A percentile compares a stretch with the other conserved stretches of the same genome.
phyloP scores from a whole-genome alignment of 2,888 invertebrate genomes.

The Phoenoteleia sp. region DNA sequence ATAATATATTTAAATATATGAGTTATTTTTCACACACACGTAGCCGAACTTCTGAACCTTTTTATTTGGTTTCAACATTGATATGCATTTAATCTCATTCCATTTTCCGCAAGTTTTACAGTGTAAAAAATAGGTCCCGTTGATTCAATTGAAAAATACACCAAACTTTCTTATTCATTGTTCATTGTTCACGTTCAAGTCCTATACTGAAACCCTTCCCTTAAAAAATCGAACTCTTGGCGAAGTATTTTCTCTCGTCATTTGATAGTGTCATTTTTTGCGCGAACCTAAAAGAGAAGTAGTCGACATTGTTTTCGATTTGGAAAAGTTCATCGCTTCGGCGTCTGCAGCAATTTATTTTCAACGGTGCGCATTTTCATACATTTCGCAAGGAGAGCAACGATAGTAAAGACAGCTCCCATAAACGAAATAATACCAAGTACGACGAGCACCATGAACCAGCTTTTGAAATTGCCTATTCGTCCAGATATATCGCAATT shows the following conservation, averaged over 20 bases:
- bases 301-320: constrained; percentile 15
- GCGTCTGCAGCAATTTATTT: constrained; percentile 81
- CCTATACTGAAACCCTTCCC: not conserved
- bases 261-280: constrained; percentile 47
- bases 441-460: constrained; percentile 82
- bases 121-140: constrained; percentile 59
- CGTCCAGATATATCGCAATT: constrained; percentile 81
- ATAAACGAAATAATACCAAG: constrained; percentile 81
- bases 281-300: constrained; percentile 5
- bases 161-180: constrained; percentile 40
- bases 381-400: constrained; percentile 80
- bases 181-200: constrained; percentile 15
- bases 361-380: constrained; percentile 79
- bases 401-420: constrained; percentile 81
- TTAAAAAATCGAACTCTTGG: constrained; percentile 52
- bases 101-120: not conserved
- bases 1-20: constrained; percentile 11
- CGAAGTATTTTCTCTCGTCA: constrained; percentile 49
- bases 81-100: constrained; percentile 51
- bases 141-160: constrained; percentile 63
- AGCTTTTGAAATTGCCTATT: constrained; percentile 82
- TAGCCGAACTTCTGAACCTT: constrained; percentile 25
- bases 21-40: constrained; percentile 30
- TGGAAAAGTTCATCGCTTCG: constrained; percentile 76
- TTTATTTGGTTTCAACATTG: constrained; percentile 34